Percentiles rank a stretch among this genome's conserved stretches.
Conservation (phyloP, 1,140 invertebrate species). For the Drosophila persimilis region DNA sequence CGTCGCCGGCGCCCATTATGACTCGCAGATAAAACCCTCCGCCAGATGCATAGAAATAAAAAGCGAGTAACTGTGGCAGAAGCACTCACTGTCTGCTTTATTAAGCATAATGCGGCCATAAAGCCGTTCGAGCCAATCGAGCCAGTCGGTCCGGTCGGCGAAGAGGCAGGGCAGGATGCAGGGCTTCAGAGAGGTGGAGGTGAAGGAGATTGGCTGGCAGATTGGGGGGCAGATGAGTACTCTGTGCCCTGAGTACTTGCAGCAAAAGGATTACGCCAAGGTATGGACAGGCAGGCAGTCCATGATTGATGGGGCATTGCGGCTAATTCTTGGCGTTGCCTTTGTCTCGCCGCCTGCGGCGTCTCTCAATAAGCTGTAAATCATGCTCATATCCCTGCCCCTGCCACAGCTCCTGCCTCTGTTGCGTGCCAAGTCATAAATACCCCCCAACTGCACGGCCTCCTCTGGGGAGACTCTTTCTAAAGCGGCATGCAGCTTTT, state of each 20-base stretch:
- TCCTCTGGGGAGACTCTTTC: constrained; percentile 19
- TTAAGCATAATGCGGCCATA: constrained; percentile 79
- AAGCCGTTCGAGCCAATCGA: constrained; percentile 72
- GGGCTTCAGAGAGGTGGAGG: not conserved
- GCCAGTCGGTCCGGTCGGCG: constrained; percentile 6
- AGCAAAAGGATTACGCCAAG: constrained; percentile 66
- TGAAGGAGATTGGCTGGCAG: not conserved
- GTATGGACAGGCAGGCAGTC: constrained; percentile 33
- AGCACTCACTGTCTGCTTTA: constrained; percentile 51
- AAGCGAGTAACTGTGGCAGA: constrained; percentile 42
- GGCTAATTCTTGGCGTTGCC: constrained; percentile 74
- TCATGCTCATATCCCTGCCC: constrained; percentile 40
- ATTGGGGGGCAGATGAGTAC: constrained; percentile 14
- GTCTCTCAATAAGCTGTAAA: constrained; percentile 76
- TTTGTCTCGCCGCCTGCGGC: constrained; percentile 61
- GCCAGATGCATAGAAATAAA: constrained; percentile 73
- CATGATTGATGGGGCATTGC: constrained; percentile 77
- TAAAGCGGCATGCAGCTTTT: constrained; percentile 66
- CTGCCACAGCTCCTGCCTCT: constrained; percentile 5
- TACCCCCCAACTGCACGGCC: constrained; percentile 17
- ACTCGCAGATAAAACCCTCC: constrained; percentile 71
- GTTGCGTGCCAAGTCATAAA: constrained; percentile 79
- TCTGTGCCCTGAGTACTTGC: constrained; percentile 13
- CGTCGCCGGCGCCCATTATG: constrained; percentile 70
- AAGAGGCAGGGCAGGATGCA: not conserved